A percentile compares a stretch with the other conserved stretches of the same genome.
Evolutionary conservation across 2,797 vertebrate genomes (phyloP).

Genomic region (Microchirus variegatus): DNA sequence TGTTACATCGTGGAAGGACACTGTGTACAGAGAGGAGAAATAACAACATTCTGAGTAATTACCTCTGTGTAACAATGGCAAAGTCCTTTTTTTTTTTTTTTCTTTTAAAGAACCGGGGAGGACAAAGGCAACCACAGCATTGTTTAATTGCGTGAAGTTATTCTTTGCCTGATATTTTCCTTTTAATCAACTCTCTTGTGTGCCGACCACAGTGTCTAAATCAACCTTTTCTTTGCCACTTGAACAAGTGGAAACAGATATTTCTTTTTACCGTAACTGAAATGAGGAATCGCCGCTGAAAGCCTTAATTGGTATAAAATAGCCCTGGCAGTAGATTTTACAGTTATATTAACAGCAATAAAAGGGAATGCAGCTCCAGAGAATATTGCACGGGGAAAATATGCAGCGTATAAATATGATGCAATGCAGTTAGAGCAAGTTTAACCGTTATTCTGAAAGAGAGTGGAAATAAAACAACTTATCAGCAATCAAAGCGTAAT

Average conservation of each 20-base stretch:
- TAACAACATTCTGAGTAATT: background rate
- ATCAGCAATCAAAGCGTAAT: background rate
- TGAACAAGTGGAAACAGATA: background rate
- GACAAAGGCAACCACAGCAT: background rate
- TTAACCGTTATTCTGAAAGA: background rate
- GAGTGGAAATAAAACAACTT: too few species aligned
- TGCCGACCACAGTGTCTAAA: background rate
- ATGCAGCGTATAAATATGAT: background rate
- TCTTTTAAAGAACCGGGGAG: background rate
- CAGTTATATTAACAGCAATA: conserved; percentile 2
- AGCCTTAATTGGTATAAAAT: background rate
- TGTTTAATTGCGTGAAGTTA: conserved; percentile 7
- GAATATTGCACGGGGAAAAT: background rate
- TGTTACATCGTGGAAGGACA: background rate
- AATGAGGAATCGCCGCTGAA: background rate
- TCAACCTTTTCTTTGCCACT: background rate
- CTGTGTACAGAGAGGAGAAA: background rate
- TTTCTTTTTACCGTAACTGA: too few species aligned
- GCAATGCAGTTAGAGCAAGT: background rate
- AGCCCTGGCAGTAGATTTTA: background rate
- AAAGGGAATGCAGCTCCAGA: background rate
- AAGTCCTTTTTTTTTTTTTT: too few species aligned
- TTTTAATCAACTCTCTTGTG: background rate
- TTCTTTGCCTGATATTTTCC: background rate
- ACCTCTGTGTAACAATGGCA: background rate